phyloP scores from a whole-genome alignment of 1,140 invertebrate genomes.

The Lerema accius region DNA sequence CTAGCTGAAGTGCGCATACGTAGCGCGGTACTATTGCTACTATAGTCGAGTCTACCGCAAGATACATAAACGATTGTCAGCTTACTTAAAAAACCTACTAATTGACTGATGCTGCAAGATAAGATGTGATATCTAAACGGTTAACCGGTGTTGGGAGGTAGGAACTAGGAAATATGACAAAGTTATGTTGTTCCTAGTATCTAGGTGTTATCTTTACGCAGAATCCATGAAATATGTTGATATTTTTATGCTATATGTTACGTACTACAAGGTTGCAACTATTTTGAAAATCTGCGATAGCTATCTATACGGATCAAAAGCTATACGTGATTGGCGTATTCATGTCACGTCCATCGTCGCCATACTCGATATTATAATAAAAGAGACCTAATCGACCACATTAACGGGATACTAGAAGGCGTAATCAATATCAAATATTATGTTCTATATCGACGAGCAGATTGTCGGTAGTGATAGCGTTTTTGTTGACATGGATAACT shows the following conservation, averaged over 20 bases:
- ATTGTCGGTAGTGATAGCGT: background rate
- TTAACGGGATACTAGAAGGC: background rate
- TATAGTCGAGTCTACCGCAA: slow-evolving; percentile 1
- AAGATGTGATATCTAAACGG: too few relatives aligned
- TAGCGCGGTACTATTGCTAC: slow-evolving; percentile 9
- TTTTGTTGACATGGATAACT: slow-evolving; percentile 6
- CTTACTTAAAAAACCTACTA: slow-evolving; percentile 5
- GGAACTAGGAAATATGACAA: background rate
- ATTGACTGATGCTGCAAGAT: too few relatives aligned
- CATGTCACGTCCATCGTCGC: slow-evolving; percentile 6
- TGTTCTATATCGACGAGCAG: background rate
- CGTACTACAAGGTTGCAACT: background rate
- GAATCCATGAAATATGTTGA: background rate
- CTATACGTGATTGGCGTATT: background rate
- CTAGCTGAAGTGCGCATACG: slow-evolving; percentile 33
- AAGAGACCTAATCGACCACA: background rate
- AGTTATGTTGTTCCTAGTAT: background rate
- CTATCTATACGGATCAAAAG: background rate
- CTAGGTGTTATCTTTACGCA: background rate
- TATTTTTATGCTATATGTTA: background rate
- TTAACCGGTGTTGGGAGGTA: too few relatives aligned
- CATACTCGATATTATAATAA: background rate
- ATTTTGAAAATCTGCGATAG: background rate
- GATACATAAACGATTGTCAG: background rate
- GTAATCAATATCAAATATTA: background rate